Base-by-base conservation (phyloP, 2,888 invertebrate species). In the Rutpela maculata region DNA sequence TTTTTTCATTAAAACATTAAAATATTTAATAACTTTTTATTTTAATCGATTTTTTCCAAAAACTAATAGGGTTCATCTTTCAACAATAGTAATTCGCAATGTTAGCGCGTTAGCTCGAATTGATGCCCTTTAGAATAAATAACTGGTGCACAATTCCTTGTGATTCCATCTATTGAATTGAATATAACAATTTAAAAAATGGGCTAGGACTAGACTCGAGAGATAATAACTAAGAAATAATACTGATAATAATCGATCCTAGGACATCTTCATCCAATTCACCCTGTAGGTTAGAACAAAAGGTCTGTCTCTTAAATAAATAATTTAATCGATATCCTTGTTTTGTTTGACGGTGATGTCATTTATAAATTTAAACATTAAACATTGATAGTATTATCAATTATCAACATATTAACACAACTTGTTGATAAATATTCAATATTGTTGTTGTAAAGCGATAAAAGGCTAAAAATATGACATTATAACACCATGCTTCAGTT, bases 391-490 rank as follows among this genome's bases (percentile, higher is more conserved):
- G 77, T 78, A 79, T 83, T 84, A 84, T 84, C 83, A 82, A 81
- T 83, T 84, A 84, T 84, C 84, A 79, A 82, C 81, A 80, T 76
- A 83, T 84, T 84, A 84, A 83, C 84, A 81, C 80, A 82, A 78
- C 68, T 60, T 67, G 66, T 69, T 76, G 83, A 83, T 81, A 83
- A 81, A 76, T 73, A 70, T 76, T 74, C 70, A 76, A 80, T 78
- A 78, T 71, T 78, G 68, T 66, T 35, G 72, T 55, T 62, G 55
- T 55, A 63, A 62, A n/a, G 63, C 18, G 63, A 26, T 57, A 69
- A 69, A 59, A 69, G 57, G 59, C 69, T 69, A 69, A 69, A 69
- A 69, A 69, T 69, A 69, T 35, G 31, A 56, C 31, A 59, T 35
- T 69, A 69, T 35, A 69, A 56, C 68, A 68, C 56, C 68, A 56